Evolutionary conservation across 1,140 invertebrate genomes (phyloP).

Genomic region (Phocides pigmalion): DNA sequence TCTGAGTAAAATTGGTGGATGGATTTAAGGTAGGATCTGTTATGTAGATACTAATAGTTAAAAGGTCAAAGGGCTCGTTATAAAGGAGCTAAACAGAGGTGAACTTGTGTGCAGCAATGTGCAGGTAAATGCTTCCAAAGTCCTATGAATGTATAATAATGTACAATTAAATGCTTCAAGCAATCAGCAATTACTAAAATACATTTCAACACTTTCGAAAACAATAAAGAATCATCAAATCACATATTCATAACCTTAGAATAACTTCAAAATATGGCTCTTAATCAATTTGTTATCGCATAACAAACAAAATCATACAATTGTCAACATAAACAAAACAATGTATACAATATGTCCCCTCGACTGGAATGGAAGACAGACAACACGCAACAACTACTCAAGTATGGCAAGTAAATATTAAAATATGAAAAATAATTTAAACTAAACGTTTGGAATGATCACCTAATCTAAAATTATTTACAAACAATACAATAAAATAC

Average conservation of each 20-base stretch:
- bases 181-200: not conserved
- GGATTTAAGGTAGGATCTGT: no score
- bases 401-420: conserved; percentile 80
- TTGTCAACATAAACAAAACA: conserved; percentile 73
- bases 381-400: conserved; percentile 65
- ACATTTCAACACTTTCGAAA: not conserved
- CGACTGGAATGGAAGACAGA: conserved; percentile 59
- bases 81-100: no score
- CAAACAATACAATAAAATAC: conserved; percentile 60
- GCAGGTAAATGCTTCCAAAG: no score
- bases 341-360: conserved; percentile 61
- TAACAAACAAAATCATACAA: conserved; percentile 64
- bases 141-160: not conserved
- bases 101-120: no score
- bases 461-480: conserved; percentile 69
- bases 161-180: not conserved
- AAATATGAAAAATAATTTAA: conserved; percentile 76
- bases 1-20: no score
- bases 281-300: conserved; percentile 50
- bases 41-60: no score
- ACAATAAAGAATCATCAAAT: conserved; percentile 28
- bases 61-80: no score
- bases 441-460: conserved; percentile 77
- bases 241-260: conserved; percentile 41
- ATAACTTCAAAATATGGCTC: conserved; percentile 52